A percentile compares a stretch with the other conserved stretches of the same genome.
phyloP scores from a whole-genome alignment of 2,797 vertebrate genomes.

The Pantherophis vulpinus region DNA sequence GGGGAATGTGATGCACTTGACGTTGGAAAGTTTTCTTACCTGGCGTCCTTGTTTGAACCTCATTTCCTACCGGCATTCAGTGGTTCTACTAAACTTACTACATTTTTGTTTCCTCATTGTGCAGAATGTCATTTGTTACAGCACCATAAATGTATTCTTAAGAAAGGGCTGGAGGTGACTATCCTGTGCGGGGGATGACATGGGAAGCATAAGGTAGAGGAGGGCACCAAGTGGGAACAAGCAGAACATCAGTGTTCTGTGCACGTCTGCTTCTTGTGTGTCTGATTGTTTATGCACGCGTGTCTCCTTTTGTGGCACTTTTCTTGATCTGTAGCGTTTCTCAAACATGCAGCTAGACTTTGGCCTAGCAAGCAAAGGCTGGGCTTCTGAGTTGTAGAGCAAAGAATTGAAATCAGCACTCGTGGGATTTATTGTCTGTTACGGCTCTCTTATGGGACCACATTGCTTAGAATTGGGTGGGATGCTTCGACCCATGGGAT shows the following conservation, averaged over 20 bases:
- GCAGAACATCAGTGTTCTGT: background rate
- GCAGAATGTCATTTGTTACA: fast-evolving
- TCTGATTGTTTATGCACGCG: background rate
- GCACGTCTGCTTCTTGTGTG: background rate
- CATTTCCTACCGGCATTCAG: background rate
- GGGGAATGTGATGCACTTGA: fast-evolving
- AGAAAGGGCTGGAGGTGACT: background rate
- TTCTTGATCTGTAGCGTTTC: background rate
- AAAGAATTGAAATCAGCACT: background rate
- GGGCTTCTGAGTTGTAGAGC: background rate
- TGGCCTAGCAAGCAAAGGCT: background rate
- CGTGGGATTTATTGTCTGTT: background rate
- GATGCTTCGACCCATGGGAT: background rate
- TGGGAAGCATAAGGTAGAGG: background rate
- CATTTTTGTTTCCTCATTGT: background rate
- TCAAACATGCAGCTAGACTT: background rate
- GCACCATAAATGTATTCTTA: background rate
- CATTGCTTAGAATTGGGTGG: background rate
- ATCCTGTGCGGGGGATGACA: background rate
- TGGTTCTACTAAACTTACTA: background rate
- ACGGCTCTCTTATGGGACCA: slow-evolving; percentile 12
- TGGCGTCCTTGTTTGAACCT: background rate
- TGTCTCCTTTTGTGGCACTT: background rate
- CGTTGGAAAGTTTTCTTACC: background rate
- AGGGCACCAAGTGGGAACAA: background rate